A percentile compares a stretch with the other conserved stretches of the same genome.
Evolutionary conservation across 37 sponge, comb jelly and placozoan genomes (phyloP).

Genomic region (Amphimedon queenslandica): DNA sequence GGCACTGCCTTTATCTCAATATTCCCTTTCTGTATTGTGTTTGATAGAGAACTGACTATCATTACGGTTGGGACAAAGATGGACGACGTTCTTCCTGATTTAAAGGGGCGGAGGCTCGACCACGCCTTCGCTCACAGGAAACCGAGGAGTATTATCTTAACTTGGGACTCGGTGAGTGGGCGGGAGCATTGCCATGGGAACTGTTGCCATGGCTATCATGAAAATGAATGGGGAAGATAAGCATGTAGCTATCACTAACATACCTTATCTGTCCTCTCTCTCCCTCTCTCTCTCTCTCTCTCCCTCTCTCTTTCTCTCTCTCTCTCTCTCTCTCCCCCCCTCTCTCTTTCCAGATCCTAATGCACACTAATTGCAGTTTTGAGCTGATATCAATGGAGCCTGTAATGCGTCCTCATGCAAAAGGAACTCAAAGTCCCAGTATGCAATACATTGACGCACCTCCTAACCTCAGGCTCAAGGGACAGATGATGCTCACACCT

Average conservation of each 20-base stretch:
- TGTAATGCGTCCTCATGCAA: conserved; percentile 1
- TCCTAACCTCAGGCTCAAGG: conserved; percentile 42
- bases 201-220: too few species aligned
- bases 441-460: conserved; percentile 13
- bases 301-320: too few species aligned
- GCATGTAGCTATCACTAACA: too few species aligned
- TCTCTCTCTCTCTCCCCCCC: background rate
- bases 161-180: conserved; percentile 29
- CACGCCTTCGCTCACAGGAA: conserved; percentile 20
- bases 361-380: conserved; percentile 44
- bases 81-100: conserved; percentile 22
- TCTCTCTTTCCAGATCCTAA: conserved; percentile 16
- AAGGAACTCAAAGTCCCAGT: background rate
- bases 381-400: conserved; percentile 23
- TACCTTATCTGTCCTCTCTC: too few species aligned
- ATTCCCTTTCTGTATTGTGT: conserved; percentile 66
- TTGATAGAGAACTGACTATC: conserved; percentile 31
- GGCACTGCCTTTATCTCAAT: conserved; percentile 28
- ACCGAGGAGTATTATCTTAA: conserved; percentile 14
- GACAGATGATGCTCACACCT: conserved; percentile 50
- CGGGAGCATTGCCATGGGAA: too few species aligned
- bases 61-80: conserved; percentile 25
- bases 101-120: conserved; percentile 5
- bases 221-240: too few species aligned
- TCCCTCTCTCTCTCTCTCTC: too few species aligned